Conservation (phyloP, 2,113 vertebrate species). For the Alexandromys fortis region DNA sequence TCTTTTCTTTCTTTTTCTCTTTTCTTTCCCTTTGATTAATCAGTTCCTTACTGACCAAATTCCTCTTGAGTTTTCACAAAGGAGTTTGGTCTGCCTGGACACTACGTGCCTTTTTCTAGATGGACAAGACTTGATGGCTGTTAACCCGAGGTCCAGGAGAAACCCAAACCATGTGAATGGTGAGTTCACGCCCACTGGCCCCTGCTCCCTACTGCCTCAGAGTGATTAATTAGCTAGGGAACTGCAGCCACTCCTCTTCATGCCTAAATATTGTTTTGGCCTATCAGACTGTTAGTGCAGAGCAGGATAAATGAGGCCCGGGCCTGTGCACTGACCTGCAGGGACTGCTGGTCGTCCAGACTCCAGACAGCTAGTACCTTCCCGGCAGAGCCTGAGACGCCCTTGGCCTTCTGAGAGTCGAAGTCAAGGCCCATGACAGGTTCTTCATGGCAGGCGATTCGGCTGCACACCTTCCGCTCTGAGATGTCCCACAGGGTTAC, state of each 20-base stretch:
- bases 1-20: neutral
- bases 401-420: slow-evolving; percentile 89
- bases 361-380: slow-evolving; percentile 92
- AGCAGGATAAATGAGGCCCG: slow-evolving; percentile 85
- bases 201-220: slow-evolving; percentile 80
- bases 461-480: slow-evolving; percentile 87
- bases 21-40: slow-evolving; percentile 61
- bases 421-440: slow-evolving; percentile 97
- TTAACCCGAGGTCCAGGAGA: slow-evolving; percentile 75
- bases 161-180: slow-evolving; percentile 85
- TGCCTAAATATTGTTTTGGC: slow-evolving; percentile 91
- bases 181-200: slow-evolving; percentile 75
- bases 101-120: slow-evolving; percentile 86
- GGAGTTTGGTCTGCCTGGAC: slow-evolving; percentile 84
- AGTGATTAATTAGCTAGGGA: slow-evolving; percentile 89
- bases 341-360: slow-evolving; percentile 90
- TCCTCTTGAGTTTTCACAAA: slow-evolving; percentile 71
- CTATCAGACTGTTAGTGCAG: slow-evolving; percentile 88
- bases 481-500: slow-evolving; percentile 94
- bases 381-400: slow-evolving; percentile 94
- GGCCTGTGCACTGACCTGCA: slow-evolving; percentile 92
- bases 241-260: slow-evolving; percentile 86
- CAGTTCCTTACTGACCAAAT: slow-evolving; percentile 74
- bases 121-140: slow-evolving; percentile 80
- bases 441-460: slow-evolving; percentile 89